Base-by-base conservation (phyloP, 2,888 invertebrate genomes). In the Malacosoma neustria region DNA sequence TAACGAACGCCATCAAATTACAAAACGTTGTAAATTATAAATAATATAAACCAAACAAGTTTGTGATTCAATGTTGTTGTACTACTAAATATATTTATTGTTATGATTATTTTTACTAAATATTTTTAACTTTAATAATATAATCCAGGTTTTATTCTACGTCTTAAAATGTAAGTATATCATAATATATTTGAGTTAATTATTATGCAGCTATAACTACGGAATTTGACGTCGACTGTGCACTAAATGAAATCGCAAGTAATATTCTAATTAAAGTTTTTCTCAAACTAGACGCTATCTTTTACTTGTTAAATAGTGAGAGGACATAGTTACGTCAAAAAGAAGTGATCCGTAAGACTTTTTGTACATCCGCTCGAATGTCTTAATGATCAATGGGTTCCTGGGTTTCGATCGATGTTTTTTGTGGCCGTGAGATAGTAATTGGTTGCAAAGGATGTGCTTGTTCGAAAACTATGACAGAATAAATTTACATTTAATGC, bases 231-330 rank as follows among this genome's bases (percentile, higher is more conserved):
- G 7, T 3, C 12, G 39, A 49, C 39, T 41, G 49, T 61, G 57
- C 50, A 11, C 29, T 33, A 39, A 63, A 62, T 43, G 66, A 73
- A 72, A 73, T 57, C 51, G 65, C 57, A 48, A 71, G 64, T 64
- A 60, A 60, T 60, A 54, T 55, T 64, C 51, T 61, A 59, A 70
- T 67, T 56, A 54, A 55, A 43, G 48, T 51, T 57, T 57, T 60
- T 57, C 49, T 54, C 47, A 45, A 49, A 45, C 39, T 42, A 46
- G 39, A 13, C n/a, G n/a, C n/a, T n/a, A n/a, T 37, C 42, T 41
- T 40, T 32, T 40, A 39, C 34, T 42, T 44, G 35, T 36, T 31
- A 9, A 31, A 34, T 13, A 42, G 35, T 34, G 32, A 36, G 35
- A 33, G 40, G 29, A 37, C 32, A 9, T 22, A 22, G 9, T 22